Base-by-base conservation (phyloP, 2,888 invertebrate genomes). In the Eumacrocentrus americanus region DNA sequence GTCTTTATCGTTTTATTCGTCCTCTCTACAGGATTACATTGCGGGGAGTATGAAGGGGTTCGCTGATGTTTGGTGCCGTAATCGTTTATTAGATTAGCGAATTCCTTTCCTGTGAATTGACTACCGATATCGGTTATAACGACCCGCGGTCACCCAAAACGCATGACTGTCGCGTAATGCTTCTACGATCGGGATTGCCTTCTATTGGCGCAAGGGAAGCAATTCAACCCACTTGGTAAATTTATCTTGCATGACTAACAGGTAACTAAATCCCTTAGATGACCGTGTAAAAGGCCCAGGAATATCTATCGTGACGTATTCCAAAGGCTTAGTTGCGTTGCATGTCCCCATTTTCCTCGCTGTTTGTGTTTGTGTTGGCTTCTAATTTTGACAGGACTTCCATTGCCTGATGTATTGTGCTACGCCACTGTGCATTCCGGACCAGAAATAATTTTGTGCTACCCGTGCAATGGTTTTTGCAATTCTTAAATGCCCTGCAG, bases 61-160 rank as follows among this genome's bases (percentile, higher is more conserved):
- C 48, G 59, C 1, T 20, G 23, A 9, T 64, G 61, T 0, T 29
- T 35, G 0, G 59, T 58, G 0, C 37, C 50, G n/a, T 59, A 59
- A 0, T 59, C 40, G 0, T 14, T 37, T 1, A 64, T 22, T 0
- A 54, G 29, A 1, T 6, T 7, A 1, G 16, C 42, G 12, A 58
- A 23, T 46, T 54, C 38, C 34, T 44, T 42, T 56, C 67, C 72
- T 9, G 2, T 69, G 67, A 14, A 73, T 69, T 37, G 16, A 25
- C 63, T 53, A 67, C 72, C 56, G 68, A 72, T 18, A 69, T 74
- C 18, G 65, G 47, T 29, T 18, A 65, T 47, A 63, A 71, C 37
- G 3, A 0, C 46, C 68, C 70, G 4, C 66, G 71, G 11, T 57
- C 53, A 22, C 63, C 70, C 69, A 69, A 70, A 58, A 44, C 47